Evolutionary conservation across 2,888 invertebrate genomes (phyloP), one percentile per base, ranked within the genome.

Genomic region (Drosophila mayaguana): DNA sequence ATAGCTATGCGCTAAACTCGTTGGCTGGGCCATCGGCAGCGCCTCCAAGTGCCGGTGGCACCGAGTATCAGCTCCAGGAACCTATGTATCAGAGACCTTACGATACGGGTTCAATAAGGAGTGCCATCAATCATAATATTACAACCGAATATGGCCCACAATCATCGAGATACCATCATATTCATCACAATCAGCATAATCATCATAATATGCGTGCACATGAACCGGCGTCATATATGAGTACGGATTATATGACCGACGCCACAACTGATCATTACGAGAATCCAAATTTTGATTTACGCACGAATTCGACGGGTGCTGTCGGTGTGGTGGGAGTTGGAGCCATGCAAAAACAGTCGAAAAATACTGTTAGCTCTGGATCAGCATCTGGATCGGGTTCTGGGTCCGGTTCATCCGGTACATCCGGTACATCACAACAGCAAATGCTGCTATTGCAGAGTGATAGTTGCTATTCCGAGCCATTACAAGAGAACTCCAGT

Each of bases 1-100:
- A 95, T 81, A 94, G 94, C 78, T 95, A 94, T 89, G 94, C 94
- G 0, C 89, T 95, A 28, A 94, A 94, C 80, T 94, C 94, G 3
- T 88, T 94, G 48, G 78, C 48, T 9, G 73, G 59, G 8, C 61
- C 59, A 34, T 14, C 67, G 11, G 32, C 62, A 7, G 48, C 61
- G 11, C 64, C 79, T 5, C 73, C 82, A 18, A 76, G 63, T 22
- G 74, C 67, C 8, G 42, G 51, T 14, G 38, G 48, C 12, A 57
- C 78, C 32, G 91, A 92, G 36, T 92, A 90, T 62, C 91, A 91
- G 38, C 51, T 88, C 34, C 90, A 91, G 53, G 90, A 91, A 63
- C 88, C 90, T 3, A 92, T 91, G 69, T 92, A 93, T 63, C 92
- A 92, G 42, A 88, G 91, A 40, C 91, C 93, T 1, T 93, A 92